Conservation (phyloP, 2,888 invertebrate genomes). For the Phengaris arion region DNA sequence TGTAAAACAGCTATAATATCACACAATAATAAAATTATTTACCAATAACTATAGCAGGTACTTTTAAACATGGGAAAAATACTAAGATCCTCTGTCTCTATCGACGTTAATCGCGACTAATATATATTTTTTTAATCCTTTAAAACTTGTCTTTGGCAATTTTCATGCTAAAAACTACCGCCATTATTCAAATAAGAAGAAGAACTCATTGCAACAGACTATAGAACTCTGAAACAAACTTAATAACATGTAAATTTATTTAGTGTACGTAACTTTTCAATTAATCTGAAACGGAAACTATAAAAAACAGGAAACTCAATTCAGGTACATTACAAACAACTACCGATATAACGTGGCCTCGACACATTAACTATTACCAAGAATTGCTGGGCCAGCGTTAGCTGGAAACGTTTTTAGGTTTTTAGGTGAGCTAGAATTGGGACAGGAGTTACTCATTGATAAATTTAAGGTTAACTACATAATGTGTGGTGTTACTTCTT, state of each 20-base stretch:
- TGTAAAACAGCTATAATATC: too few species aligned
- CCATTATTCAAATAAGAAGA: background rate
- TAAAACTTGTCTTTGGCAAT: too few species aligned
- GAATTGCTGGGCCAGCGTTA: background rate
- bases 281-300: conserved; percentile 23
- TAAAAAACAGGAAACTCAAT: conserved; percentile 24
- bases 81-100: too few species aligned
- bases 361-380: background rate
- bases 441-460: conserved; percentile 23
- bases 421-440: conserved; percentile 24
- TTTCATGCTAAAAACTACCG: background rate
- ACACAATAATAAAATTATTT: too few species aligned
- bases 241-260: background rate
- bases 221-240: background rate
- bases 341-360: background rate
- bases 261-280: conserved; percentile 4
- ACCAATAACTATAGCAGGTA: too few species aligned
- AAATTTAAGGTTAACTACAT: conserved; percentile 14
- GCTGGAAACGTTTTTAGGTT: conserved; percentile 23
- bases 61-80: too few species aligned
- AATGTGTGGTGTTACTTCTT: background rate
- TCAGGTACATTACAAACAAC: conserved; percentile 17
- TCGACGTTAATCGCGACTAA: too few species aligned
- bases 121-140: too few species aligned
- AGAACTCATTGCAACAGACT: background rate